A percentile compares a stretch with the other conserved stretches of the same genome.
These are phyloP conservation scores for Ceryle rudis DNA, from an alignment of 2,797 vertebrate species.

Conservation along the genomic window DNA sequence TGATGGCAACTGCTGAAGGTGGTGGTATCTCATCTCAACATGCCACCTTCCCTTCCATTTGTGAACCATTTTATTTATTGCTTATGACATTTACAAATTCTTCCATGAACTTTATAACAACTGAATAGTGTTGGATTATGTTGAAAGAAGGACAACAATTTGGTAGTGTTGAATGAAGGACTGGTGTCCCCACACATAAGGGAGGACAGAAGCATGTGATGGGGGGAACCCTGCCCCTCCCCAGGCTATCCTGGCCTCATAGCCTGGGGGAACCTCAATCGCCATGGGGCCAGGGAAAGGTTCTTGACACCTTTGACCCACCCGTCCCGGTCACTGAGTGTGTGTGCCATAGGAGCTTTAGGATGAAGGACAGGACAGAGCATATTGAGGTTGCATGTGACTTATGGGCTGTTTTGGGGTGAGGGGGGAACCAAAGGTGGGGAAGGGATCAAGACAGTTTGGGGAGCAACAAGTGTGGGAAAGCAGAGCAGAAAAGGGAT, in stretches of 20 bases:
- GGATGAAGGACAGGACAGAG: background rate
- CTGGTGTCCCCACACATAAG: rapidly evolving
- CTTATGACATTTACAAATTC: background rate
- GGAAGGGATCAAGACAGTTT: background rate
- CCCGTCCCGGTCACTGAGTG: rapidly evolving
- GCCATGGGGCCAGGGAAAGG: background rate
- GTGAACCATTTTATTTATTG: background rate
- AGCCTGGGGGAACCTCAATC: rapidly evolving
- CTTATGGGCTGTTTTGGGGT: rapidly evolving
- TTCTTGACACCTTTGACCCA: rapidly evolving
- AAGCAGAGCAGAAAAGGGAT: background rate
- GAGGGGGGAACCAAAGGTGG: background rate
- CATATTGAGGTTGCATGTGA: background rate
- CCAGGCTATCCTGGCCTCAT: background rate
- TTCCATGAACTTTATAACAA: rapidly evolving
- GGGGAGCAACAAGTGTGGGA: background rate
- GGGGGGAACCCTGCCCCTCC: background rate
- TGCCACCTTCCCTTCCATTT: background rate
- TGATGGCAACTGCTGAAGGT: background rate
- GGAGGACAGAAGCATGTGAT: background rate
- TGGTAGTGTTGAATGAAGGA: background rate
- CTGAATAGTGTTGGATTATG: background rate
- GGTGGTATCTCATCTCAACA: background rate
- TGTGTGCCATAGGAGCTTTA: rapidly evolving
- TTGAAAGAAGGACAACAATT: background rate